phyloP scores from a whole-genome alignment of 1,140 invertebrate genomes.

The Lucilia sericata region DNA sequence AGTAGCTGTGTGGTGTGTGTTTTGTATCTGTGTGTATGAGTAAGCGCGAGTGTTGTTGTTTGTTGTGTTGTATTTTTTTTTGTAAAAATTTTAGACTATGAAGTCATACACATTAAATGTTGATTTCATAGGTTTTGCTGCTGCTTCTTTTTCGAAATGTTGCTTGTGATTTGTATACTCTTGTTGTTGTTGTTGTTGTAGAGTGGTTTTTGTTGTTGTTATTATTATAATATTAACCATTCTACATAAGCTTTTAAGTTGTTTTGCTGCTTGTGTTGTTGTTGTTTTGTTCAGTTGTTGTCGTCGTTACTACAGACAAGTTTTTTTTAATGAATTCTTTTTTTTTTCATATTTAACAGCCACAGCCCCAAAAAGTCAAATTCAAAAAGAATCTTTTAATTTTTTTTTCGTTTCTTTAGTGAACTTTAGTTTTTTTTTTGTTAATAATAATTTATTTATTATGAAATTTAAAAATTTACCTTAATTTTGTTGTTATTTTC shows the following conservation, averaged over 20 bases:
- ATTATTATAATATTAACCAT: conserved; percentile 21
- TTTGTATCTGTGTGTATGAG: not conserved
- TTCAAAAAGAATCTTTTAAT: no score
- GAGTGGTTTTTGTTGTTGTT: not conserved
- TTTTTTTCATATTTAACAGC: conserved; percentile 22
- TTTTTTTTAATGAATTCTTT: not conserved
- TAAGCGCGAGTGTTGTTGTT: conserved; percentile 18
- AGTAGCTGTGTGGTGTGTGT: not conserved
- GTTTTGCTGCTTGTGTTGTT: not conserved
- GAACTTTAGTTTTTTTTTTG: no score
- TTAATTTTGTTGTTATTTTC: not conserved
- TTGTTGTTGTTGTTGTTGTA: conserved; percentile 18
- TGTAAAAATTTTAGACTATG: conserved; percentile 45
- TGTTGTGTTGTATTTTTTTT: not conserved
- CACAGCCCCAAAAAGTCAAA: conserved; percentile 41
- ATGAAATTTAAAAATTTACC: not conserved
- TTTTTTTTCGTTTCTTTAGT: no score
- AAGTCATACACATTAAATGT: conserved; percentile 46
- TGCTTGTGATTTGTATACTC: not conserved
- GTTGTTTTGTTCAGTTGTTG: conserved; percentile 30
- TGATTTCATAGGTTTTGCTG: not conserved
- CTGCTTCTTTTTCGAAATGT: not conserved
- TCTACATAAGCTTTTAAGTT: conserved; percentile 5
- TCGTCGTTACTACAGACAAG: conserved; percentile 30
- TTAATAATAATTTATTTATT: not conserved